Conservation (phyloP, 2,888 invertebrate species). For the Notocelia uddmanniana region DNA sequence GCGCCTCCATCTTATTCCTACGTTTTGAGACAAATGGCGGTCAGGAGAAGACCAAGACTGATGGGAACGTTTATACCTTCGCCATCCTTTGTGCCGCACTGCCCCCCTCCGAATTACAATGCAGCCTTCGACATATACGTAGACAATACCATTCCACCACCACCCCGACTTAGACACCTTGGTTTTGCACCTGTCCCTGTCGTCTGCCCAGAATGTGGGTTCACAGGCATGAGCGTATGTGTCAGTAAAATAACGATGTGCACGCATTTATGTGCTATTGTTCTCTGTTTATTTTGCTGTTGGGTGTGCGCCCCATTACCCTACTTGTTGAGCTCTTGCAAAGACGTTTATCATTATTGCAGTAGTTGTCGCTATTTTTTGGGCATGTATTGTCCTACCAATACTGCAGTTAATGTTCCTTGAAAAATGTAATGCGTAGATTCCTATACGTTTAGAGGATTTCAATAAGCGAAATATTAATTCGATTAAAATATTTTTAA, state of each 20-base stretch:
- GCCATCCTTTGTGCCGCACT: slow-evolving; percentile 75
- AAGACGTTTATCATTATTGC: slow-evolving; percentile 80
- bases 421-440: not conserved
- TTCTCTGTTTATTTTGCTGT: slow-evolving; percentile 76
- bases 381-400: slow-evolving; percentile 79
- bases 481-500: slow-evolving; percentile 3
- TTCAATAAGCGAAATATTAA: not conserved
- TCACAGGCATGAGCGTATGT: slow-evolving; percentile 69
- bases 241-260: slow-evolving; percentile 72
- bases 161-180: slow-evolving; percentile 65
- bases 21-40: slow-evolving; percentile 74
- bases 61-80: slow-evolving; percentile 80
- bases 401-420: slow-evolving; percentile 60
- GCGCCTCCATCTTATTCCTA: slow-evolving; percentile 81
- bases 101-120: slow-evolving; percentile 78
- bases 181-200: slow-evolving; percentile 72
- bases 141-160: slow-evolving; percentile 65
- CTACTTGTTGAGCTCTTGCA: slow-evolving; percentile 76
- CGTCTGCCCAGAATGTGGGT: slow-evolving; percentile 75
- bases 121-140: slow-evolving; percentile 79
- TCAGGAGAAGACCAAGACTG: slow-evolving; percentile 69
- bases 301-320: slow-evolving; percentile 80
- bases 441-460: not conserved
- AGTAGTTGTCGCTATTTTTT: slow-evolving; percentile 74
- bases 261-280: slow-evolving; percentile 74